Evolutionary conservation across 2,888 invertebrate genomes (phyloP), one percentile per base, ranked within the genome.

Genomic region (Sarcophaga carnaria): DNA sequence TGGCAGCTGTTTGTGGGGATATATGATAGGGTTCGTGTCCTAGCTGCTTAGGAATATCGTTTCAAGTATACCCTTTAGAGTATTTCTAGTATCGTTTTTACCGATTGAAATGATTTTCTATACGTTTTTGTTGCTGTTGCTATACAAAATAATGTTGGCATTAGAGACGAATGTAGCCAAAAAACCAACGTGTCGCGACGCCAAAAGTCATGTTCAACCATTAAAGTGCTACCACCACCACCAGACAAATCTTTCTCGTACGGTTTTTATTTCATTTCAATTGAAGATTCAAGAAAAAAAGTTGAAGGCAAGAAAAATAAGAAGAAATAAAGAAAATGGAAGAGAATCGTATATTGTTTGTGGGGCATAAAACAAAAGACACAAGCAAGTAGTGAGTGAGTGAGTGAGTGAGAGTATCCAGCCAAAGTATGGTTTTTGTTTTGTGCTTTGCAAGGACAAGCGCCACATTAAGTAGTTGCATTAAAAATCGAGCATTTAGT

Each of bases 381-480:
- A 66, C 60, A 25, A 60, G 27, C 54, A 59, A 11, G 20, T 10
- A 37, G 37, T 37, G 37, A 37, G 67, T 20, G 45, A 20, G 66
- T 66, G 14, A 17, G 17, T 66, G 66, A 17, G 45, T 8, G 14
- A 14, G 17, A 6, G n/a, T 66, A 37, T 37, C 17, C 54, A 54
- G 54, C 17, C 54, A 54, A 54, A 17, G 54, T 14, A 54, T 14
- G 20, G 25, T 60, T 17, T 66, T 37, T 70, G 74, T 80, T 71
- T 37, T 27, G 70, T 71, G 54, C 49, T 82, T 49, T 76, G 79
- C 88, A 88, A 88, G 88, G 88, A 88, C 88, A 88, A 85, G 82
- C 84, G 84, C 85, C 86, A 84, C 88, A 88, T 88, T 88, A 88
- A 88, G 88, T 88, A 88, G 88, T 88, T 88, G 84, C 88, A 88